Percentiles rank a stretch among this genome's conserved stretches.
Evolutionary conservation across 2,888 invertebrate genomes (phyloP).

Genomic region (Cecidostiba fungosa): DNA sequence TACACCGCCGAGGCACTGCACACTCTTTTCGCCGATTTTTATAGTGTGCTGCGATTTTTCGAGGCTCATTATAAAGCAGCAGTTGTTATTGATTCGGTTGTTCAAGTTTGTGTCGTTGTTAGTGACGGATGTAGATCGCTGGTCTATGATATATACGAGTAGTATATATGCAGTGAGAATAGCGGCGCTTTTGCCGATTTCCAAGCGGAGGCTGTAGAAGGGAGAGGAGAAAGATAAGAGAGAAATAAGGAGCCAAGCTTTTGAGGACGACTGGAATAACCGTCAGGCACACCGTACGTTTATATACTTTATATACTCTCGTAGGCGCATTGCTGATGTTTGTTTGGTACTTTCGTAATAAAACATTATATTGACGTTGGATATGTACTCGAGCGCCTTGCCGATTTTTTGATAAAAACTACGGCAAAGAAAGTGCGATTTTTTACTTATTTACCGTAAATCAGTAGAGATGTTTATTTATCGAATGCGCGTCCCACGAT

Average conservation of each 20-base stretch:
- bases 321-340: neutral
- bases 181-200: neutral
- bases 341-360: constrained; percentile 24
- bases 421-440: neutral
- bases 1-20: neutral
- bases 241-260: neutral
- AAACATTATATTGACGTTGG: neutral
- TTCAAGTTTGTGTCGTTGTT: neutral
- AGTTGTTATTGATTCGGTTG: neutral
- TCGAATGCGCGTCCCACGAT: too few relatives aligned
- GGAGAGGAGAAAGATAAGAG: neutral
- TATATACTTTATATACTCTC: neutral
- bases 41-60: neutral
- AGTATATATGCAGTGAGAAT: neutral
- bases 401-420: neutral
- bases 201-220: neutral
- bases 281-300: constrained; percentile 56
- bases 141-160: too few relatives aligned
- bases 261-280: constrained; percentile 20
- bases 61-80: neutral
- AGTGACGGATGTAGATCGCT: neutral
- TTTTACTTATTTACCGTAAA: too few relatives aligned
- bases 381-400: too few relatives aligned
- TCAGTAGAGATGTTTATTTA: too few relatives aligned
- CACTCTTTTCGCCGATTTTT: neutral